A percentile compares a stretch with the other conserved stretches of the same genome.
Conservation (phyloP, 2,113 vertebrate species). For the Oreotrochilus melanogaster region DNA sequence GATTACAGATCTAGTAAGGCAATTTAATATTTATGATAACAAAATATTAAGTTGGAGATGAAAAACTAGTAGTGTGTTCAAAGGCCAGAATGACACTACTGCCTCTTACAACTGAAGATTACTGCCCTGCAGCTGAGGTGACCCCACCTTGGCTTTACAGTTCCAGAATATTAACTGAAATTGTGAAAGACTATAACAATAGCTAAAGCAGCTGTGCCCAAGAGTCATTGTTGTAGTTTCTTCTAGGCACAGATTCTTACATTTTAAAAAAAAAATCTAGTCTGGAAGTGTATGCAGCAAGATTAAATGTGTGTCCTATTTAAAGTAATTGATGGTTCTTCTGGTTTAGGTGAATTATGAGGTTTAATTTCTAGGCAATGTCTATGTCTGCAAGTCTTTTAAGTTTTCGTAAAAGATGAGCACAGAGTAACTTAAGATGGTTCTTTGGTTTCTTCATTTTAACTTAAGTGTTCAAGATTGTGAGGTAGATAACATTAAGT, state of each 20-base stretch:
- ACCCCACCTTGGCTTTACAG: not conserved
- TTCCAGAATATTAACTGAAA: not conserved
- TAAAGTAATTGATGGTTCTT: not conserved
- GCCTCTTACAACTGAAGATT: not conserved
- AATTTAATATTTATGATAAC: not conserved
- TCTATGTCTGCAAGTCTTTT: not conserved
- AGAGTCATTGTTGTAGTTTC: not conserved
- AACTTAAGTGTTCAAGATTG: not conserved
- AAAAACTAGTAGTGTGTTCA: not conserved
- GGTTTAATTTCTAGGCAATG: not conserved
- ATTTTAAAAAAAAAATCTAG: not conserved
- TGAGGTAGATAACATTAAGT: not conserved
- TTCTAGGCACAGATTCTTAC: not conserved
- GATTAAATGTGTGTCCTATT: not conserved
- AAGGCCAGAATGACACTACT: not conserved
- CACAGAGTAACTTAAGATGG: not conserved
- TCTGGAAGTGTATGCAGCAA: not conserved
- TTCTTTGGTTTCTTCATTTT: not conserved
- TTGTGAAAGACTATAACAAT: not conserved
- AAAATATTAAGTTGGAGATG: not conserved
- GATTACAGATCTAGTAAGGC: not conserved
- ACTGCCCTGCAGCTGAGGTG: not conserved
- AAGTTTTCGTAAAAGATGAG: not conserved
- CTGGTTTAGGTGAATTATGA: not conserved
- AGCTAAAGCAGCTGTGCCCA: not conserved